A percentile compares a stretch with the other conserved stretches of the same genome.
Conservation (phyloP, 2,113 vertebrate genomes). For the Romanogobio albipinnatus region DNA sequence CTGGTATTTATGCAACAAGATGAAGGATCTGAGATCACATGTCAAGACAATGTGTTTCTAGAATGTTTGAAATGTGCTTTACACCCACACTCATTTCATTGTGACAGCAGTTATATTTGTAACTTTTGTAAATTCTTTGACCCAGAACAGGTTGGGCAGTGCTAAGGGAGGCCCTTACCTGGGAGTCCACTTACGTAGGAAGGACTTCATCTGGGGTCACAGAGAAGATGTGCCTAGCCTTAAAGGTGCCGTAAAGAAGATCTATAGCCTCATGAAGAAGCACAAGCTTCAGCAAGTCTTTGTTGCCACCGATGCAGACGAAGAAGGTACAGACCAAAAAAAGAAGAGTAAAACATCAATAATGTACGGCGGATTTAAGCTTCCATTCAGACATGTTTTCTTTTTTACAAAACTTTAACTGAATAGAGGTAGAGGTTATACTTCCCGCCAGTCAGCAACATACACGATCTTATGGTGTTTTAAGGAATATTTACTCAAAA, state of each 20-base stretch:
- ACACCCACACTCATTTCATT: background rate
- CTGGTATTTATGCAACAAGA: background rate
- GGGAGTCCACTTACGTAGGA: slow-evolving; percentile 89
- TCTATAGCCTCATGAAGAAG: slow-evolving; percentile 83
- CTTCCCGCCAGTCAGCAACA: background rate
- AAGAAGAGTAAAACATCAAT: background rate
- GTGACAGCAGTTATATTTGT: background rate
- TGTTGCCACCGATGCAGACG: slow-evolving; percentile 90
- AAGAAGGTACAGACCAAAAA: slow-evolving; percentile 76
- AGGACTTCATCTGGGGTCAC: slow-evolving; percentile 97
- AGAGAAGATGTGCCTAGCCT: slow-evolving; percentile 92
- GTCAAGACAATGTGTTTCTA: background rate
- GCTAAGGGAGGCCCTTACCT: slow-evolving; percentile 89
- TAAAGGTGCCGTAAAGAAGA: slow-evolving; percentile 83
- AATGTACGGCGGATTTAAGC: background rate
- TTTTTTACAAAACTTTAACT: background rate
- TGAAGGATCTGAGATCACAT: background rate
- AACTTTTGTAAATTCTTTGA: background rate
- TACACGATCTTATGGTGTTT: background rate
- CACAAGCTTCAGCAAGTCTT: slow-evolving; percentile 85
- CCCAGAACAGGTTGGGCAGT: slow-evolving; percentile 81
- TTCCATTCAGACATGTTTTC: background rate
- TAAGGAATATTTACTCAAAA: background rate
- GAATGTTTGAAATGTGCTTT: slow-evolving; percentile 5
- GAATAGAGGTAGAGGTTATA: background rate